Base-by-base conservation (phyloP, 1,140 invertebrate species). In the Drosophila lini region DNA sequence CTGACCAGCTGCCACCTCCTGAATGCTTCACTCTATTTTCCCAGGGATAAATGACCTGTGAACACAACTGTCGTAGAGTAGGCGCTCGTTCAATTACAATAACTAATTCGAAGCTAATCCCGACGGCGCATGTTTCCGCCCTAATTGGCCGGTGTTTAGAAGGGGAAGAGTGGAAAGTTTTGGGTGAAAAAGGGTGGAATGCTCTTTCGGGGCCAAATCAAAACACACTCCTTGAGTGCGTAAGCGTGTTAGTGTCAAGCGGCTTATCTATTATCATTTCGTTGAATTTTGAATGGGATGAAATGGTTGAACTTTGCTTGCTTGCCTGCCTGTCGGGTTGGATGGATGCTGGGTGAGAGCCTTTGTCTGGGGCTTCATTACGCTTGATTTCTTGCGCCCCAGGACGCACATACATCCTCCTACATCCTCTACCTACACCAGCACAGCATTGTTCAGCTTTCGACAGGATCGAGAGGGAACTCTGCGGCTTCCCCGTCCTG, bases 301-400 rank as follows among this genome's bases (percentile, higher is more conserved):
- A 36, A 38, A 38, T 25, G 52, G 52, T n/a, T 38, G 28, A 50
- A 28, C 9, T 15, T 41, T 41, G 13, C 15, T 15, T 32, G 9
- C 48, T 13, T 19, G 48, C 22, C 13, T 15, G 40, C 47, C 58
- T 56, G 22, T 19, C 32, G 11, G 50, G 3, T 5, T 13, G 48
- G 42, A 25, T 15, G 52, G 25, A 10, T 40, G 44, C 52, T 48
- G 42, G 22, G 32, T 16, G 41, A 42, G 15, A 3, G 22, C 47
- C 50, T 63, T 74, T 75, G 73, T 76, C 31, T 73, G 70, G 68
- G 73, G 83, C 84, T 88, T 88, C 84, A 80, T 89, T 89, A 78
- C 84, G 84, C 83, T 88, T 88, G 83, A 88, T 88, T 83, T 89
- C 83, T 74, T 74, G 62, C 73, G 78, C 40, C 57, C 69, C 69